A percentile compares a stretch with the other conserved stretches of the same genome.
Evolutionary conservation across 2,888 invertebrate genomes (phyloP).

Genomic region (Yponomeuta evonymella): DNA sequence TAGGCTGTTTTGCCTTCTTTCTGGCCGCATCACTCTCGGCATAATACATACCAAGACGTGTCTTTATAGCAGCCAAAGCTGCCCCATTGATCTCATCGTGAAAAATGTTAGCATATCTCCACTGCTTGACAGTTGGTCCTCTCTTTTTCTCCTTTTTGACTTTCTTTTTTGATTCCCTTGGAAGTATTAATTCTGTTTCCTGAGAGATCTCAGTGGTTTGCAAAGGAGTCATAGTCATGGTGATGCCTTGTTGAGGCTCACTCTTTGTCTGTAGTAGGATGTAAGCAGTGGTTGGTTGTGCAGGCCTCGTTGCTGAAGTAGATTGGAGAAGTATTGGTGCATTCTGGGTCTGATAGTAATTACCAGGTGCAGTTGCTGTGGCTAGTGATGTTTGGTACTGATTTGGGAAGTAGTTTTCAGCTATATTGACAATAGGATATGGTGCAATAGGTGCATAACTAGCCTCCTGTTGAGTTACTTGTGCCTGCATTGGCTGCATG

Average conservation of each 20-base stretch:
- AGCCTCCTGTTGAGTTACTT: constrained; percentile 45
- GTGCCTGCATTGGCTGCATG: constrained; percentile 35
- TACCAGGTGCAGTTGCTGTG: constrained; percentile 45
- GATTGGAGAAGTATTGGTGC: constrained; percentile 58
- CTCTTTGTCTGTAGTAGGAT: constrained; percentile 64
- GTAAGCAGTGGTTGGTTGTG: constrained; percentile 60
- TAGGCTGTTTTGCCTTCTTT: constrained; percentile 55
- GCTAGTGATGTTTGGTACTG: constrained; percentile 62
- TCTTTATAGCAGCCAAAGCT: constrained; percentile 70
- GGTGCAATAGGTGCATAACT: constrained; percentile 43
- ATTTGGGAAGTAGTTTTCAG: constrained; percentile 70
- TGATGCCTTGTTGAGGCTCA: constrained; percentile 45
- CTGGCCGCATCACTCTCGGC: constrained; percentile 69
- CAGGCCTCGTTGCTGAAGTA: constrained; percentile 43
- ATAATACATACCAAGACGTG: constrained; percentile 69
- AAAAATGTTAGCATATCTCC: constrained; percentile 75
- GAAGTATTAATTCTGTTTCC: constrained; percentile 34
- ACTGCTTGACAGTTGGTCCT: constrained; percentile 71
- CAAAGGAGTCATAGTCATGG: constrained; percentile 43
- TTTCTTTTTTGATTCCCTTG: constrained; percentile 40
- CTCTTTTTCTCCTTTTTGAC: constrained; percentile 61
- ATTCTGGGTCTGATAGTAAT: constrained; percentile 66
- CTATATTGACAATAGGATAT: constrained; percentile 67
- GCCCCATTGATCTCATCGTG: constrained; percentile 75
- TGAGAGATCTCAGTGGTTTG: constrained; percentile 33